Base-by-base conservation (phyloP, 1,140 invertebrate genomes). In the Drosophila busckii region DNA sequence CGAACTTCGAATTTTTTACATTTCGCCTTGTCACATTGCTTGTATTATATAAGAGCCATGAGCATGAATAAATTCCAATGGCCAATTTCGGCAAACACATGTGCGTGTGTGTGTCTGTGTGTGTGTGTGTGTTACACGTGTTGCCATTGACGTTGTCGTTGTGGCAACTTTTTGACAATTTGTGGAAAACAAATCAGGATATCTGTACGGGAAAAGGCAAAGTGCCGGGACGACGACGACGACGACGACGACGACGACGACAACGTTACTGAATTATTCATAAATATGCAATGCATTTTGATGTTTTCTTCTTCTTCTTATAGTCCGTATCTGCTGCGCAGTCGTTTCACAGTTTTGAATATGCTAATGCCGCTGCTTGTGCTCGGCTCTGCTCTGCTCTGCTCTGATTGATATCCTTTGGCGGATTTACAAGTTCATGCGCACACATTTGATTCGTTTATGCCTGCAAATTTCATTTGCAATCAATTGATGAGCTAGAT, bases 51-150 rank as follows among this genome's bases (percentile, higher is more conserved):
- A 23, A 23, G 22, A 6, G 20, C 6, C 20, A 32, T 54, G 22
- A 53, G 31, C 53, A 46, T 58, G 53, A 60, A 60, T 60, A 60
- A 60, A 60, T 60, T 60, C 56, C 53, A 59, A 37, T 56, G 42
- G 49, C 29, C 44, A 64, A 64, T 45, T 58, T 66, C 25, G 17
- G 53, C 20, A 60, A 60, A 60, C 56, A 59, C 59, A 35, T 7
- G 26, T 29, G 40, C 32, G 17, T 59, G 53, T 20, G 25, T 6
- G 46, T 9, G 38, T 2, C 2, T 3, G 6, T 9, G 17, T n/a
- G 22, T 19, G 28, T 26, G 17, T 5, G 38, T 31, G 60, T 37
- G 13, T 61, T 53, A 64, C 61, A 63, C 61, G 61, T 64, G 61
- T 49, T 63, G 31, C 60, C 61, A 28, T 40, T 53, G 38, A 38